Conservation (phyloP, 2,113 vertebrate species). For the Turdus rufiventris region DNA sequence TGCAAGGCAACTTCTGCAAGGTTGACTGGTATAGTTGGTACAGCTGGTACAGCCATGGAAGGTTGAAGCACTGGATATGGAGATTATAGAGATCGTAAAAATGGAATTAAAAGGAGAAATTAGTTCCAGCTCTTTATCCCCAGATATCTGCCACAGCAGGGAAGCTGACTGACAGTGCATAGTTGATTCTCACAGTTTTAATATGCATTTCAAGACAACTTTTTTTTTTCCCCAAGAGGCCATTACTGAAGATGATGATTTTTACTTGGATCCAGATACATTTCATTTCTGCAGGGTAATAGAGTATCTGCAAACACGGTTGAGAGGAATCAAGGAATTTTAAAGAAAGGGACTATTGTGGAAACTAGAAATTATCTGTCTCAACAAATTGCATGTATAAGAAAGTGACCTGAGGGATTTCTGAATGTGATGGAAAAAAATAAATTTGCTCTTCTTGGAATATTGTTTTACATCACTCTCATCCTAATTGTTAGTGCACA, state of each 20-base stretch:
- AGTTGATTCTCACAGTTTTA: neutral
- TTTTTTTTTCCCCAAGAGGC: neutral
- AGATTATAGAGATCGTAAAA: neutral
- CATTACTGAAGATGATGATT: neutral
- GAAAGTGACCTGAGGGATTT: neutral
- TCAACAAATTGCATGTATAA: neutral
- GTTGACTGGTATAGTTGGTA: neutral
- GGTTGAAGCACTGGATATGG: neutral
- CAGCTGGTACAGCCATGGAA: neutral
- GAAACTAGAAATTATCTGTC: neutral
- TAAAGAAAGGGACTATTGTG: neutral
- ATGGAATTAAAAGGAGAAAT: neutral
- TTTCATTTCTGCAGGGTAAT: neutral
- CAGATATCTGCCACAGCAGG: neutral
- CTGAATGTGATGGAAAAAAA: neutral
- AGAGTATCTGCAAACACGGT: neutral
- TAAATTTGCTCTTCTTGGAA: neutral
- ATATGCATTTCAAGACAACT: neutral
- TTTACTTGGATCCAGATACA: neutral
- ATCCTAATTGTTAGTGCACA: neutral
- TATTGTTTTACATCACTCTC: neutral
- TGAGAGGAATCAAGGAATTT: neutral
- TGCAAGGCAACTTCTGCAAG: neutral
- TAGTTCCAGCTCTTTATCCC: neutral
- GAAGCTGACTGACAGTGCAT: neutral